Evolutionary conservation across 2,888 invertebrate species (phyloP), one percentile per base, ranked within the genome.

Genomic region (Opisthograptis luteolata): DNA sequence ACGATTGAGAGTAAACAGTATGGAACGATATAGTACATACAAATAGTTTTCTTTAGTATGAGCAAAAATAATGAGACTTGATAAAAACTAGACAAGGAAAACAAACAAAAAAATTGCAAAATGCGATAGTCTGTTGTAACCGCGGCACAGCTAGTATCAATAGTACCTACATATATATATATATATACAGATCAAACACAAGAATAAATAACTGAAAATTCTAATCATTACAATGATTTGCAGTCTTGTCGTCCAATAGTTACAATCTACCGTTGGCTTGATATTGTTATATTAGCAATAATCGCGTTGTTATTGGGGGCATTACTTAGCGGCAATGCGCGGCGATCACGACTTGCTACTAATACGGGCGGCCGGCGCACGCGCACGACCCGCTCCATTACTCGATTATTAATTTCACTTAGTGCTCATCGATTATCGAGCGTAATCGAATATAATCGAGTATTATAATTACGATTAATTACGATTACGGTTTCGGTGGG

Each of bases 401-500:
- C 81, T 81, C 84, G 81, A 88, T 86, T 84, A 89, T 89, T 88
- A 87, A 89, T 89, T 88, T 87, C 83, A 84, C 81, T 88, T 87
- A 88, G 86, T 86, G 81, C 79, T 80, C 83, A 86, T 87, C 84
- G 84, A 85, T 87, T 87, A 87, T 83, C 80, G 79, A 80, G 80
- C 79, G 80, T 81, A 82, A 81, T 84, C 49, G 43, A 49, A 49
- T 81, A 84, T 85, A 84, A 86, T 82, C 79, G 79, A 80, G 81
- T 80, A 81, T 81, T 83, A 83, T 86, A 84, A 85, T 86, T 79
- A 81, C n/a, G n/a, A n/a, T n/a, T n/a, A n/a, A n/a, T n/a, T n/a
- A n/a, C n/a, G n/a, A n/a, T n/a, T 84, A 84, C 76, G 78, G 84
- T 83, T 86, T 85, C 76, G 84, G 81, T 72, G 71, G 72, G 68